Base-by-base conservation (phyloP, 2,888 invertebrate species). In the Cerceris rybyensis region DNA sequence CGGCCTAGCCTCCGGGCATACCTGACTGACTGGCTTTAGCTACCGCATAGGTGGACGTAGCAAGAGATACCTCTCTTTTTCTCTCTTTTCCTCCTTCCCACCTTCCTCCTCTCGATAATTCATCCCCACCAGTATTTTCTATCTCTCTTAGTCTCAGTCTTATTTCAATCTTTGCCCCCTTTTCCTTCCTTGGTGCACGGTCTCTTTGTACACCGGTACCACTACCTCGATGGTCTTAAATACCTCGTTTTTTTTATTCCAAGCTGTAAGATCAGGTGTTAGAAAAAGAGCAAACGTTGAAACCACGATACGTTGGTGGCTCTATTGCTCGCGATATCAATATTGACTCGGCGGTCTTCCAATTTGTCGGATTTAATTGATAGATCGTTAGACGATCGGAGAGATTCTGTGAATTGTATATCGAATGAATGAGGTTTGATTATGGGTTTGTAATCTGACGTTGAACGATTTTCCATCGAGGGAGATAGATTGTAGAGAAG, bases 1-100 rank as follows among this genome's bases (percentile, higher is more conserved):
- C 86, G 89, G 86, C 84, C 86, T 88, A 89, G 91, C 91, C 91
- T 90, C 88, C 87, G 86, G 92, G 89, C 88, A 90, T 90, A 90
- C 88, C 89, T 89, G 90, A 90, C 90, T 89, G 89, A 89, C 90
- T 89, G 88, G 89, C 88, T 90, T 81, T 79, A 80, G 88, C 88
- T 89, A 88, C 88, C 88, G 86, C 88, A 85, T 87, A 88, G 85
- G 28, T 28, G 28, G 28, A 28, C 28, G 28, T 2, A 28, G 28
- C 28, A 28, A 86, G 78, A 82, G 77, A 61, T 8, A 17, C 55
- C 58, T 78, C 66, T 68, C 68, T 70, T 39, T 57, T 52, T 59
- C 52, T 64, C 54, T 61, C 74, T 73, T 75, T 70, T 70, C 63
- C 75, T 72, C 65, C 63, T 67, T 55, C 59, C 59, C 59, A 43